A percentile compares a stretch with the other conserved stretches of the same genome.
These are phyloP conservation scores for Caranx ignobilis DNA, from an alignment of 2,113 vertebrate species.

Conservation along the genomic window DNA sequence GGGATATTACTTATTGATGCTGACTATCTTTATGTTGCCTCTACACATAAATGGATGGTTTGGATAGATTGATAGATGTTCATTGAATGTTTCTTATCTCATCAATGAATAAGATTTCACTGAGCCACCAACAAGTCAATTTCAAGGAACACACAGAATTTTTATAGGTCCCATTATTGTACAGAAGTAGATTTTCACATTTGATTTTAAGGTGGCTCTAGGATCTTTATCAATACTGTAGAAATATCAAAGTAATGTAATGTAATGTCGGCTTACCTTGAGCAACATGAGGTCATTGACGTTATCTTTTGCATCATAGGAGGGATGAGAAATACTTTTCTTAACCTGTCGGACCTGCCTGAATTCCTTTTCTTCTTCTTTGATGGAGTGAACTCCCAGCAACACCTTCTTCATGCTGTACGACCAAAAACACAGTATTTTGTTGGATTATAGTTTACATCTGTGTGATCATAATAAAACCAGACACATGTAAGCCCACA, in stretches of 20 bases:
- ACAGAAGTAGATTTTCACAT: no score
- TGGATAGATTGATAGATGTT: neutral
- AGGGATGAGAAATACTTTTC: conserved; percentile 48
- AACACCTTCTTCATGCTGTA: conserved; percentile 54
- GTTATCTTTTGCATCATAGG: neutral
- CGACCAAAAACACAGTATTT: neutral
- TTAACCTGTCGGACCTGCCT: conserved; percentile 51
- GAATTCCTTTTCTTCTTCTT: conserved; percentile 8
- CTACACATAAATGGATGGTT: neutral
- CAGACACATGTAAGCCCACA: neutral
- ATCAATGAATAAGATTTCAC: no score
- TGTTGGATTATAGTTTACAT: neutral
- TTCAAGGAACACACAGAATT: no score
- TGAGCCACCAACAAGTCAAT: no score
- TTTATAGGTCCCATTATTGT: no score
- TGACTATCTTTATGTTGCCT: neutral
- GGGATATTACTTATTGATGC: neutral
- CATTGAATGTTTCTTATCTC: neutral
- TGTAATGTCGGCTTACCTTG: conserved; percentile 62
- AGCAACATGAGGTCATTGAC: conserved; percentile 80
- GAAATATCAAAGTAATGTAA: no score
- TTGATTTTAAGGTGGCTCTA: no score
- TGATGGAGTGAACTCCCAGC: conserved; percentile 76
- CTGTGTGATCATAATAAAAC: no score
- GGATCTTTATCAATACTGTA: no score